Base-by-base conservation (phyloP, 1,140 invertebrate species). In the Hyles vespertilio region DNA sequence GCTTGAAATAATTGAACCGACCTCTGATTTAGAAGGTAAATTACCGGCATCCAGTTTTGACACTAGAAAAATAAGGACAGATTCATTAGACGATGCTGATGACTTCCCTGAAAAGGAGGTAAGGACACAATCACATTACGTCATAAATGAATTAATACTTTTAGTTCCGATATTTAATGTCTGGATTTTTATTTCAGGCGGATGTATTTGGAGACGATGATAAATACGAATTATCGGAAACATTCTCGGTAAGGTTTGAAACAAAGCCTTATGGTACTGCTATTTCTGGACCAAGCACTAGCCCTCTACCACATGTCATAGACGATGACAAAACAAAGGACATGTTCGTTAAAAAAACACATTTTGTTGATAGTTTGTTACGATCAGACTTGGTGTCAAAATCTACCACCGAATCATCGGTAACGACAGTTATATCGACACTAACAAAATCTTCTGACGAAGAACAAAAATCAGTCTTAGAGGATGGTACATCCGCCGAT, bases 101-200 rank as follows among this genome's bases (percentile, higher is more conserved):
- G 89, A 90, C 61, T 89, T 89, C 58, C 86, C 87, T 32, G 89
- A 90, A 73, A 89, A 84, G 83, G 89, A 90, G 74, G 89, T 89
- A 79, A 12, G 9, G 12, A 7, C 32, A 54, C 6, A 54, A 22
- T n/a, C 8, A 2, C 22, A 2, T 22, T 32, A 33, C 8, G 22
- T 32, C 7, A 32, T 33, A 32, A 32, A 32, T 32, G 4, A 8
- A 44, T 54, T 8, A 7, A 22, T 54, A 51, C 5, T 48, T 36
- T 34, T 40, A 22, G 22, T 48, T 22, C 49, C 5, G 51, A 11
- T 52, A 34, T 51, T 32, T 51, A 60, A 58, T 43, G 8, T 54
- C 10, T 43, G 43, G 6, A 11, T 34, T 63, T 63, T 56, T n/a
- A 49, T 78, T 79, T 59, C 49, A 89, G 85, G 63, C 64, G 63